Percentiles rank a stretch among this genome's conserved stretches.
These are phyloP conservation scores for Eremophila alpestris DNA, from an alignment of 2,797 vertebrate genomes.

Conservation along the genomic window DNA sequence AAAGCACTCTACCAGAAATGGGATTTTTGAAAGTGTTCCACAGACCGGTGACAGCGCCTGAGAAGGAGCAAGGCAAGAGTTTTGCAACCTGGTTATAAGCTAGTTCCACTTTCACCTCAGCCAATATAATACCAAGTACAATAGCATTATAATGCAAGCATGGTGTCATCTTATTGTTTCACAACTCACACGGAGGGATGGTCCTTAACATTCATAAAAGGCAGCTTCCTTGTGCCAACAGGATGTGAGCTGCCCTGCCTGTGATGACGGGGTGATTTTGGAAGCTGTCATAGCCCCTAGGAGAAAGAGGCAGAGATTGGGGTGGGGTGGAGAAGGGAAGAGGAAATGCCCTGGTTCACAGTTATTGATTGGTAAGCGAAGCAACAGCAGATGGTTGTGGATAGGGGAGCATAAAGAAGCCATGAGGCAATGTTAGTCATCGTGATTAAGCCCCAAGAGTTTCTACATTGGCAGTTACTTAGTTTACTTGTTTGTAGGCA, in stretches of 20 bases:
- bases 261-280: neutral
- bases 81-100: neutral
- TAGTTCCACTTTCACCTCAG: neutral
- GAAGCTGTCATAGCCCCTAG: neutral
- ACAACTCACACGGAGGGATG: neutral
- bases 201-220: neutral
- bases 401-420: slow-evolving; percentile 17
- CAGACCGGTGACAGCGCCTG: rapidly evolving
- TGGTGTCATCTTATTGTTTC: slow-evolving; percentile 10
- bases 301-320: neutral
- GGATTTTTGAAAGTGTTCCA: neutral
- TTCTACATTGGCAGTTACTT: slow-evolving; percentile 9
- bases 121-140: neutral
- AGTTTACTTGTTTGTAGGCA: slow-evolving; percentile 34
- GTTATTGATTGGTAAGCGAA: neutral
- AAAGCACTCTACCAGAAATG: neutral
- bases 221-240: slow-evolving; percentile 13
- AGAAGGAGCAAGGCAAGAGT: neutral
- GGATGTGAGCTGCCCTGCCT: neutral
- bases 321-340: neutral
- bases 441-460: slow-evolving; percentile 4
- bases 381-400: slow-evolving; percentile 26
- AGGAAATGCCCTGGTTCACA: slow-evolving; percentile 12
- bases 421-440: slow-evolving; percentile 27
- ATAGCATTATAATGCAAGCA: neutral